Evolutionary conservation across 2,113 vertebrate genomes (phyloP), one percentile per base, ranked within the genome.

Genomic region (Clarias macrocephalus): DNA sequence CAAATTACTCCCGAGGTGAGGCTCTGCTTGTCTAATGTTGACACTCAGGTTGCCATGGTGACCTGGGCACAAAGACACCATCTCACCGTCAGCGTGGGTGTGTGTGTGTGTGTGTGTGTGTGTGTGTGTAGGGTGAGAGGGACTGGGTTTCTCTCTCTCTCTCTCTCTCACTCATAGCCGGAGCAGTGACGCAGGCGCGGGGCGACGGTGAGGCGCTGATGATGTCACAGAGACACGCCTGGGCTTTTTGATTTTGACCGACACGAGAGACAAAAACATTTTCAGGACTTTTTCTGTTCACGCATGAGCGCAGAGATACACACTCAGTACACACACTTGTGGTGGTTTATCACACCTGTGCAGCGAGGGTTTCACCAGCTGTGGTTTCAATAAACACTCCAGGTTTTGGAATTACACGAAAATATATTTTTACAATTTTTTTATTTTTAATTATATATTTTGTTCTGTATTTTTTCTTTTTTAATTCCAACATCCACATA

Each of bases 1-100:
- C 25, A 83, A 82, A 63, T 85, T 28, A 76, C 66, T 48, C 60
- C 52, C 33, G 48, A 48, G 82, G 52, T 80, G 28, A 72, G 66
- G 82, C 54, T 30, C 48, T 33, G 72, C 80, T 84, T 63, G 42
- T 80, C 84, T 80, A 88, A 52, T 88, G 87, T 90, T 90, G 88
- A 85, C 80, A 83, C 23, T n/a, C 1, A 8, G 52, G 82, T 88
- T 72, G 5, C 82, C 82, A 88, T 88, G 85, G 62, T 59, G 60
- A 63, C 76, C 42, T 48, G 57, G 82, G 68, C 54, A 85, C 66
- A 75, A 86, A 86, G 83, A 84, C 87, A 66, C 83, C 80, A 60
- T 87, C 86, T 88, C 54, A 10, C 15, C 30, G 76, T 19, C 37
- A 28, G 84, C 73, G 54, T 37, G 84, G 56, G 83, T 85, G 80